Evolutionary conservation across 2,113 vertebrate species (phyloP).

Genomic region (Varanus salvator): DNA sequence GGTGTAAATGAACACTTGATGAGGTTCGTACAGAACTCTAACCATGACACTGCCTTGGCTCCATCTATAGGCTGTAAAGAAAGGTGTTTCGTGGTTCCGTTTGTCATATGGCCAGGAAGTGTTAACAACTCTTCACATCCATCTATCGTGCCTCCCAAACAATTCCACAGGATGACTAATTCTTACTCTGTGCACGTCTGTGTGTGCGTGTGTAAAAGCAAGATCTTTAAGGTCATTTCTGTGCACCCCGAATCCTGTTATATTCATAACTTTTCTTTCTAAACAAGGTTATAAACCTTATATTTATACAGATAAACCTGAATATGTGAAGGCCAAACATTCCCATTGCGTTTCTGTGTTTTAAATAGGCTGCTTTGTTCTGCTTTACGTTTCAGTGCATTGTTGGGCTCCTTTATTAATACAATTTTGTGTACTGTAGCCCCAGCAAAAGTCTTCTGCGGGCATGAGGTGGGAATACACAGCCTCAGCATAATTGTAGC

Average conservation of each 20-base stretch:
- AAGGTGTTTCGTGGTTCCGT: background rate
- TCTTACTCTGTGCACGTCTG: too few relatives aligned
- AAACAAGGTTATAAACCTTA: background rate
- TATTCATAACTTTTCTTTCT: background rate
- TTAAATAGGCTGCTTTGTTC: slow-evolving; percentile 3
- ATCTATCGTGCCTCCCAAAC: background rate
- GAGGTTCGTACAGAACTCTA: background rate
- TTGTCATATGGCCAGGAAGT: background rate
- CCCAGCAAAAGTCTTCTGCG: slow-evolving; percentile 56
- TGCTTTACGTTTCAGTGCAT: background rate
- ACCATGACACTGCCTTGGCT: background rate
- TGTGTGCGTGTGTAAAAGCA: too few relatives aligned
- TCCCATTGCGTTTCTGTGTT: slow-evolving; percentile 29
- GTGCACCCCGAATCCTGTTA: background rate
- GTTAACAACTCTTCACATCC: background rate
- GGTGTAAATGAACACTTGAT: background rate
- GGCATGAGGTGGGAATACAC: slow-evolving; percentile 46
- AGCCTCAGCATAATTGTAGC: slow-evolving; percentile 61
- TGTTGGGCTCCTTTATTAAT: slow-evolving; percentile 44
- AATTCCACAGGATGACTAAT: too few relatives aligned
- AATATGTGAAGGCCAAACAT: slow-evolving; percentile 9
- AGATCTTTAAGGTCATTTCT: background rate
- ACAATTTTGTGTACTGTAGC: slow-evolving; percentile 34
- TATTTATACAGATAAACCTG: background rate
- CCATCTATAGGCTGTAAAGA: background rate